Conservation (phyloP, 2,888 invertebrate genomes). For the Diarsia dahlii region DNA sequence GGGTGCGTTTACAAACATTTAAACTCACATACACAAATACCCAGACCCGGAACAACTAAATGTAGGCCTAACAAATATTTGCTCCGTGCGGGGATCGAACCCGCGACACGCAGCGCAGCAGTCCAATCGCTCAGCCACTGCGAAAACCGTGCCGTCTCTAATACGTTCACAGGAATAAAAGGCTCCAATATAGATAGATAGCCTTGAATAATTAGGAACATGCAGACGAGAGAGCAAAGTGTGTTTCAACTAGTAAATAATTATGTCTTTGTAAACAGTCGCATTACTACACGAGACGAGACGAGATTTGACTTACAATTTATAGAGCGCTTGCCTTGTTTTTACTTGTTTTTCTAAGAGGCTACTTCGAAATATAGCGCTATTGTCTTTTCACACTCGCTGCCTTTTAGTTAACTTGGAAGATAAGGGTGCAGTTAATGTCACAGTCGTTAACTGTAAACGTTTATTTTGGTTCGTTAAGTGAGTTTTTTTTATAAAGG, state of each 20-base stretch:
- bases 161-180: not conserved
- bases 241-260: too few species aligned
- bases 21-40: too few species aligned
- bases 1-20: too few species aligned
- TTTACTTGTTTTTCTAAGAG: too few species aligned
- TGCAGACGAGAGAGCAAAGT: slow-evolving; percentile 2
- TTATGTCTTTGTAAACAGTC: slow-evolving; percentile 48
- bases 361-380: slow-evolving; percentile 4
- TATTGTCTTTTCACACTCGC: not conserved
- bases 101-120: too few species aligned
- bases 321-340: too few species aligned
- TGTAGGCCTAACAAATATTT: too few species aligned
- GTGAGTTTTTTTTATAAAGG: not conserved
- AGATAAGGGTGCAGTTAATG: not conserved
- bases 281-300: slow-evolving; percentile 57
- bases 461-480: not conserved
- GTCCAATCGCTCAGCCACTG: too few species aligned
- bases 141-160: too few species aligned
- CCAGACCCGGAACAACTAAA: too few species aligned
- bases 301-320: too few species aligned
- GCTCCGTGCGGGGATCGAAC: too few species aligned
- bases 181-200: not conserved
- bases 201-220: not conserved
- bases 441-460: not conserved
- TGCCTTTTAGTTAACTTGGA: not conserved